These are phyloP conservation scores for Noctilio leporinus DNA, from an alignment of 2,113 vertebrate genomes.

Conservation along the genomic window DNA sequence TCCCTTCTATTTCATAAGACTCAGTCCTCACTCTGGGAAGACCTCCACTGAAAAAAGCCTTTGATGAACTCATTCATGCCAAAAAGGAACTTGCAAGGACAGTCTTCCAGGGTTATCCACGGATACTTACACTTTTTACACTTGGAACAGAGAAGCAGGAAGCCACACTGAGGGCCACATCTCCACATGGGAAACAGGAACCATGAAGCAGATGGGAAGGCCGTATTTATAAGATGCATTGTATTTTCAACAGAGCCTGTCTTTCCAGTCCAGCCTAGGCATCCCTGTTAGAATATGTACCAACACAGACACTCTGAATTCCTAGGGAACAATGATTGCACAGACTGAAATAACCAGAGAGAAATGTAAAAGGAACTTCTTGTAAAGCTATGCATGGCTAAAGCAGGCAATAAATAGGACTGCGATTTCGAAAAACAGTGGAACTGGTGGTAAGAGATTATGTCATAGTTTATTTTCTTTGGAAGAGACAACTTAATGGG, in stretches of 20 bases:
- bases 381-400: background rate
- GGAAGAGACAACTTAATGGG: background rate
- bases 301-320: background rate
- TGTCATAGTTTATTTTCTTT: background rate
- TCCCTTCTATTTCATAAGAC: background rate
- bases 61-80: background rate
- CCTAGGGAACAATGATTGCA: background rate
- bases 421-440: background rate
- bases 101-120: background rate
- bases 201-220: accelerated
- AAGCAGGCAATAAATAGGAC: background rate
- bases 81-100: background rate
- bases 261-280: background rate
- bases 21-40: background rate
- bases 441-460: background rate
- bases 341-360: background rate
- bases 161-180: background rate
- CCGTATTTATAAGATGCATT: background rate
- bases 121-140: background rate
- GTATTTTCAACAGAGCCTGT: background rate
- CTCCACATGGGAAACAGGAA: background rate
- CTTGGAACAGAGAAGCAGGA: background rate
- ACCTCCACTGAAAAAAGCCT: background rate
- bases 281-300: background rate
- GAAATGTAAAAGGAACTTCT: background rate